Conservation (phyloP, 2,113 vertebrate species). For the Callopanchax toddi region DNA sequence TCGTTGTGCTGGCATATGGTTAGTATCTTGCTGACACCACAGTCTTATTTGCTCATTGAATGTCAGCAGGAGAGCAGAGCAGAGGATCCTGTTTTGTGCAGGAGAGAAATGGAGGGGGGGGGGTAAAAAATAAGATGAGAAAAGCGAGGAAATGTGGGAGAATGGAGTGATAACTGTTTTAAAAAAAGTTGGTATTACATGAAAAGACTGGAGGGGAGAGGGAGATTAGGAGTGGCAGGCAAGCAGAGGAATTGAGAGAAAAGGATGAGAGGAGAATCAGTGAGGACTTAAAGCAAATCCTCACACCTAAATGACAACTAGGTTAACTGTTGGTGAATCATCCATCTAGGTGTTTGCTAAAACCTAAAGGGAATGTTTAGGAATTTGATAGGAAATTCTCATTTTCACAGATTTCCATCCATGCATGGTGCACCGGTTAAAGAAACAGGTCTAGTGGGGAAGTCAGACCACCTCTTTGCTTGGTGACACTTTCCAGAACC, state of each 20-base stretch:
- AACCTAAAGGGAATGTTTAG: too few relatives aligned
- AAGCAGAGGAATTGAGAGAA: constrained; percentile 17
- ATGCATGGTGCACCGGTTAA: too few relatives aligned
- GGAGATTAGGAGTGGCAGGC: constrained; percentile 42
- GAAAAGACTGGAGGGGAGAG: constrained; percentile 15
- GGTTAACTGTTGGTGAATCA: background rate
- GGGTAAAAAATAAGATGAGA: constrained; percentile 8
- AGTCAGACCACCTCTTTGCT: too few relatives aligned
- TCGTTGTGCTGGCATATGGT: constrained; percentile 60
- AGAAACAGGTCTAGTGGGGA: too few relatives aligned
- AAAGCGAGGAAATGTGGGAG: background rate
- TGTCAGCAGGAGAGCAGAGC: constrained; percentile 47
- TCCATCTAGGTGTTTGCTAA: background rate
- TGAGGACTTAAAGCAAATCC: background rate
- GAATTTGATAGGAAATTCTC: too few relatives aligned
- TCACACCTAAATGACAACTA: background rate
- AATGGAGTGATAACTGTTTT: constrained; percentile 19
- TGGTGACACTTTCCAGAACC: too few relatives aligned
- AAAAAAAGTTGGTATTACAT: constrained; percentile 31
- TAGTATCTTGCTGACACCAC: constrained; percentile 57
- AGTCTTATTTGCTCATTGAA: constrained; percentile 38
- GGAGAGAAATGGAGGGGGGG: background rate
- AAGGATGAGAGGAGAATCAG: constrained; percentile 19
- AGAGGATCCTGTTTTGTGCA: constrained; percentile 16
- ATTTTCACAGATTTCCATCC: too few relatives aligned